Base-by-base conservation (phyloP, 2,113 vertebrate genomes). In the Bettongia penicillata region DNA sequence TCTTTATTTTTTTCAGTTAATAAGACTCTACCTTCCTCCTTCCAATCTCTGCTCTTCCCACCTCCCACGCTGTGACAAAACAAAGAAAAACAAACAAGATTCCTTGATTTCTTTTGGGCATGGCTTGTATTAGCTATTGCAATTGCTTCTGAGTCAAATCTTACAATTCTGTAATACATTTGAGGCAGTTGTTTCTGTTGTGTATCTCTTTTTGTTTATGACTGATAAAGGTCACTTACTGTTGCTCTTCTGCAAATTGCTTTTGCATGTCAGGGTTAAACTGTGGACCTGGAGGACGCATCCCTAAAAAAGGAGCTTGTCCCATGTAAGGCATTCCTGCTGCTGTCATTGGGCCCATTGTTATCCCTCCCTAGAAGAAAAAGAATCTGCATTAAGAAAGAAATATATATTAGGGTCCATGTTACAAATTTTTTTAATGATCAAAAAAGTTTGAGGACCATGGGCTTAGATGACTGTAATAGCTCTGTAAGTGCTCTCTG, bases 241-340 rank as follows among this genome's bases (percentile, higher is more conserved):
- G 99, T 93, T 99, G 99, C 93, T 99, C 99, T 98, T 99, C 99
- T 0, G 99, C 99, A 99, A 99, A 99, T 97, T 99, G 99, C 97
- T 99, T 99, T 98, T 99, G 99, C 98, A 99, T 99, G 98, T 99
- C 99, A 0, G 99, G 99, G 8, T 97, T 99, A 96, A 99, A 99
- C 95, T 99, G 99, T 0, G 99, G 99, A 91, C 99, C 99, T 0
- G 99, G 95, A 2, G 99, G 98, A 91, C 99, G 99, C 99, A 99
- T 99, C 25, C 99, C 99, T 98, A 99, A 98, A 97, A 99, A 99
- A 9, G 99, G 98, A 8, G 99, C 98, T 97, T 99, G 99, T 25
- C 99, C 99, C 98, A 99, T 98, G 98, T 99, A 99, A 22, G 99
- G 99, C 99, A 99, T 99, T 49, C 99, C 99, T 0, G 99, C 96